Evolutionary conservation across 2,113 vertebrate genomes (phyloP).

Genomic region (Marmota monax): DNA sequence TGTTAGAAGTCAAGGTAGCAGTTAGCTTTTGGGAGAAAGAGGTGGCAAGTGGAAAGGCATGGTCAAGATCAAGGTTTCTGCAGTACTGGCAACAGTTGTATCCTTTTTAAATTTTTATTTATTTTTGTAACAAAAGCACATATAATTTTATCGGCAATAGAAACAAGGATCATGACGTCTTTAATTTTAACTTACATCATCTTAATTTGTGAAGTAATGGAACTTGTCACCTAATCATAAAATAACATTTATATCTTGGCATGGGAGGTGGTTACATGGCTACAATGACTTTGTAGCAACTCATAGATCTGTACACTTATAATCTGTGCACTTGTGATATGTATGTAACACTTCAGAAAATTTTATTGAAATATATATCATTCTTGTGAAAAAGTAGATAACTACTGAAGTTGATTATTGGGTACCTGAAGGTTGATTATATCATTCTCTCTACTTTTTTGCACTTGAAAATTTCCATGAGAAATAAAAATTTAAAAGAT

Average conservation of each 20-base stretch:
- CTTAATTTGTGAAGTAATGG: too few relatives aligned
- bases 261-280: neutral
- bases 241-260: neutral
- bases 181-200: too few relatives aligned
- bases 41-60: neutral
- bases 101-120: too few relatives aligned
- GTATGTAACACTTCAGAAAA: neutral
- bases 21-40: neutral
- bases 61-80: too few relatives aligned
- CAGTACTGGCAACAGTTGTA: neutral
- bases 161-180: too few relatives aligned
- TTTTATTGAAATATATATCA: neutral
- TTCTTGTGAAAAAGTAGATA: neutral
- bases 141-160: too few relatives aligned
- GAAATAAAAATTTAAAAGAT: conserved; percentile 13
- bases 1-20: neutral
- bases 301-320: neutral
- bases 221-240: too few relatives aligned
- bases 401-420: neutral
- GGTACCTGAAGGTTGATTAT: neutral
- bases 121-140: too few relatives aligned
- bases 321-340: neutral
- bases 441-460: conserved; percentile 7
- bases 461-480: neutral
- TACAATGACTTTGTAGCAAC: neutral